Conservation (phyloP, 2,797 vertebrate species). For the Anas bahamensis region DNA sequence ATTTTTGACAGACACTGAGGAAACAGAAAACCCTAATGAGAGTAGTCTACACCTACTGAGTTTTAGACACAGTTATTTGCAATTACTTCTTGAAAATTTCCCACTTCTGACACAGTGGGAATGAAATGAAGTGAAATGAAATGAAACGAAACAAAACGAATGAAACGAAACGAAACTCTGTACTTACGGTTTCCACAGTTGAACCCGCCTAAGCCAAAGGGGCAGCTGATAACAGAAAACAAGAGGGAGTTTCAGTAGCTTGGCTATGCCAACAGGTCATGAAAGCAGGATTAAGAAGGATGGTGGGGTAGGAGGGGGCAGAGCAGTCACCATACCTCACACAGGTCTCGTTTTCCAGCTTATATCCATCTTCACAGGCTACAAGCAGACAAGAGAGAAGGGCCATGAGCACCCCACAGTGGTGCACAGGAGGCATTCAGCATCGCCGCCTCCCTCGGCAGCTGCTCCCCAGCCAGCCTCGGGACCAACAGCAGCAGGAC, state of each 20-base stretch:
- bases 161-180: neutral
- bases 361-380: slow-evolving; percentile 95
- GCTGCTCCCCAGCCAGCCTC: neutral
- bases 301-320: neutral
- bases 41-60: rapidly evolving
- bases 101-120: neutral
- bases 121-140: neutral
- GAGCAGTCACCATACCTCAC: slow-evolving; percentile 84
- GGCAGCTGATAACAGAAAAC: slow-evolving; percentile 85
- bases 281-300: neutral
- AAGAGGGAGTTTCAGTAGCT: slow-evolving; percentile 29
- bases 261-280: neutral
- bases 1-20: neutral
- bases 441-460: rapidly evolving
- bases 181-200: slow-evolving; percentile 97
- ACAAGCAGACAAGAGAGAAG: slow-evolving; percentile 42
- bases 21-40: neutral
- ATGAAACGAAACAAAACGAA: neutral
- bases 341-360: slow-evolving; percentile 91
- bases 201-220: slow-evolving; percentile 96
- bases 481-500: neutral
- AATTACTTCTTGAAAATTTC: neutral
- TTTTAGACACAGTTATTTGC: neutral
- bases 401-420: neutral
- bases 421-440: neutral